Percentiles rank a stretch among this genome's conserved stretches.
These are phyloP conservation scores for Boloria euphrosyne DNA, from an alignment of 2,888 invertebrate species.

Conservation along the genomic window DNA sequence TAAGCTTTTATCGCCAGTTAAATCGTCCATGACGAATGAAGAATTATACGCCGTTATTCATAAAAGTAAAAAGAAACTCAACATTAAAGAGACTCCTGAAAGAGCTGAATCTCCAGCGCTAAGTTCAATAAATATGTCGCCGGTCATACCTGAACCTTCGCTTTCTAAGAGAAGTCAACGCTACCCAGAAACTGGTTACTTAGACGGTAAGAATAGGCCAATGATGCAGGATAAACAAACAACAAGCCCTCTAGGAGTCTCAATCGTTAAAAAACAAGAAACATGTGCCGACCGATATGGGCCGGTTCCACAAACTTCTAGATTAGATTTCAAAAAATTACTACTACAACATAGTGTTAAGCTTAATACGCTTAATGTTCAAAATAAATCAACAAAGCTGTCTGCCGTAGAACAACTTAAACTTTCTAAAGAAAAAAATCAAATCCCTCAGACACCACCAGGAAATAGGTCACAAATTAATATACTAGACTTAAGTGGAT, in stretches of 20 bases:
- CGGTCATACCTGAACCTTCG: slow-evolving; percentile 76
- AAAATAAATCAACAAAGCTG: slow-evolving; percentile 82
- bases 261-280: slow-evolving; percentile 61
- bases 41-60: slow-evolving; percentile 90
- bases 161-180: slow-evolving; percentile 71
- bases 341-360: slow-evolving; percentile 89
- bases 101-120: slow-evolving; percentile 75
- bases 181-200: slow-evolving; percentile 84
- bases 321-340: slow-evolving; percentile 92
- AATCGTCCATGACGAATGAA: slow-evolving; percentile 89
- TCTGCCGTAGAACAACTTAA: slow-evolving; percentile 92
- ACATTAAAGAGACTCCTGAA: slow-evolving; percentile 83
- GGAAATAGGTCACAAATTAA: slow-evolving; percentile 79
- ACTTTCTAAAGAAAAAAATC: slow-evolving; percentile 83
- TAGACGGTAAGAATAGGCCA: slow-evolving; percentile 82
- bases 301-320: slow-evolving; percentile 86
- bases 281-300: slow-evolving; percentile 85
- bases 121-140: slow-evolving; percentile 73
- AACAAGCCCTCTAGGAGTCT: slow-evolving; percentile 45
- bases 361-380: slow-evolving; percentile 76
- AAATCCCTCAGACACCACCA: slow-evolving; percentile 55
- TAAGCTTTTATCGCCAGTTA: slow-evolving; percentile 84
- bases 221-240: slow-evolving; percentile 79
- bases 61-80: slow-evolving; percentile 88
- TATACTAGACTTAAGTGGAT: slow-evolving; percentile 86